A percentile compares a stretch with the other conserved stretches of the same genome.
Conservation (phyloP, 1,140 invertebrate genomes). For the Maniola jurtina region DNA sequence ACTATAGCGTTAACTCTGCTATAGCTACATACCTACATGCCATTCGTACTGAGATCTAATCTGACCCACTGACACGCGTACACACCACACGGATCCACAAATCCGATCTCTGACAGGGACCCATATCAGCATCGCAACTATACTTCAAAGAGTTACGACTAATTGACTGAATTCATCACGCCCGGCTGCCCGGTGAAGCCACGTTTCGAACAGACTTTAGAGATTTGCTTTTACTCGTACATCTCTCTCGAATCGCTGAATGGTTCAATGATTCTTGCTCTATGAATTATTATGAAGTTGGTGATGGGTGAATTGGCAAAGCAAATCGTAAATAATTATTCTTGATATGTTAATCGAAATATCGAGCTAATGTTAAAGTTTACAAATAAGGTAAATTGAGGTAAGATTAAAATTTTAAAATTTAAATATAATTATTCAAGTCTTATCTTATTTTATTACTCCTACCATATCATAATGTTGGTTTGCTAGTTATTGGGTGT, state of each 20-base stretch:
- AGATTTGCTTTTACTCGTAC: constrained; percentile 26
- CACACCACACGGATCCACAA: constrained; percentile 15
- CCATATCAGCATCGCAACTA: constrained; percentile 42
- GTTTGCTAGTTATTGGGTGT: too few species aligned
- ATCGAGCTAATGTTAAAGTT: too few species aligned
- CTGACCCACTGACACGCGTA: constrained; percentile 17
- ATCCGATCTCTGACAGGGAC: constrained; percentile 36
- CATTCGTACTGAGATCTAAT: constrained; percentile 10
- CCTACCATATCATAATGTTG: too few species aligned
- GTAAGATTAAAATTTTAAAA: too few species aligned
- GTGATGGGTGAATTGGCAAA: neutral
- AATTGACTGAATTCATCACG: constrained; percentile 39
- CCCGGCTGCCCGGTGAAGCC: constrained; percentile 15
- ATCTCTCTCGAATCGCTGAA: constrained; percentile 27
- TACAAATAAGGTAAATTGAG: too few species aligned
- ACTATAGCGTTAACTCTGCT: too few species aligned
- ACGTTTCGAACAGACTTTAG: constrained; percentile 13
- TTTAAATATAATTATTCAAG: too few species aligned
- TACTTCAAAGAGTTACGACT: constrained; percentile 41
- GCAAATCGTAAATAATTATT: constrained; percentile 7
- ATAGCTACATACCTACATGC: too few species aligned
- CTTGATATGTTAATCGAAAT: neutral
- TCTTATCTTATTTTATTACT: too few species aligned
- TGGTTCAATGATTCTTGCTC: constrained; percentile 28
- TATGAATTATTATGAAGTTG: constrained; percentile 14